Evolutionary conservation across 2,888 invertebrate species (phyloP), one percentile per base, ranked within the genome.

Genomic region (Noctua fimbriata): DNA sequence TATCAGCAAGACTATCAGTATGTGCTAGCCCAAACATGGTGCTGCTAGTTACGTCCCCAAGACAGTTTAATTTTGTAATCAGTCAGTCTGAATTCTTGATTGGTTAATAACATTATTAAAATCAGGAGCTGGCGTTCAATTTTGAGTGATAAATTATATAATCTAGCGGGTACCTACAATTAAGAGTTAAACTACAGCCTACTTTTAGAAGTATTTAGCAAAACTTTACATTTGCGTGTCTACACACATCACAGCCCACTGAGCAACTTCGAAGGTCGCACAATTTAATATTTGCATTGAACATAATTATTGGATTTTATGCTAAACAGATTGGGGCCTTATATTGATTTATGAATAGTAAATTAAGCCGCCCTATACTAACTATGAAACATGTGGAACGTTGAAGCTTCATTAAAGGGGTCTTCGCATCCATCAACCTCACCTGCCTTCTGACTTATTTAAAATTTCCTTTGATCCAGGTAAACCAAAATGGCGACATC

Each of bases 401-500:
- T 65, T 12, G 36, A 36, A 36, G 21, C 32, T 65, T 65, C 4
- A 36, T 32, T 63, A 21, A 28, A 63, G 1, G 5, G 44, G 32
- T 32, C 12, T 21, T 75, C 47, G 5, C 14, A 49, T 65, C 16
- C 41, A 41, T 1, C 3, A 47, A 36, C 3, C n/a, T 41, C 1
- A 69, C 24, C 4, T 36, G 24, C n/a, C n/a, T 44, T 7, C 0
- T 2, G 14, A 73, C 24, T 18, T 63, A 69, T 66, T 32, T 9
- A 47, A 32, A 41, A 32, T 41, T 69, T 66, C 82, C 67, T 78
- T 76, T 87, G 82, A 87, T 47, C 21, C 89, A 93, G 93, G 87
- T 89, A 90, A 92, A 69, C 9, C 55, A 93, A 90, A 84, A 96
- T 97, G 97, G 97, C 97, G 73, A 97, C 97, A 28, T 96, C 97